Evolutionary conservation across 2,113 vertebrate species (phyloP).

Genomic region (Chinchilla lanigera): DNA sequence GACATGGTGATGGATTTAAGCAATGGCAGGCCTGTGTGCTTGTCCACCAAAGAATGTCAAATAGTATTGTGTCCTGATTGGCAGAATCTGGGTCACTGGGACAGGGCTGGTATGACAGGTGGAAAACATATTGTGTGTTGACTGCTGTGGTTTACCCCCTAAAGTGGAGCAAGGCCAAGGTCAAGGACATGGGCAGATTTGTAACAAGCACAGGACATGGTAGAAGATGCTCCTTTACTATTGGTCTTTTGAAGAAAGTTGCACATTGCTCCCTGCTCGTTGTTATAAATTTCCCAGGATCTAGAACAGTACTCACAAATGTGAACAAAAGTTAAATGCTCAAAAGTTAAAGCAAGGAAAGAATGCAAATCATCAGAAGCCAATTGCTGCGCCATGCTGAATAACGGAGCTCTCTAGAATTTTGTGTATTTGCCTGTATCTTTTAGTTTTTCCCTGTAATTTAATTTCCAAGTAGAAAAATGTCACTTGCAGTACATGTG

Average conservation of each 20-base stretch:
- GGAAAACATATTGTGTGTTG: neutral
- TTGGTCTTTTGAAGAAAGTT: neutral
- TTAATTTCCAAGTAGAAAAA: constrained; percentile 52
- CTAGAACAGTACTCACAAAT: neutral
- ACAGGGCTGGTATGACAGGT: constrained; percentile 43
- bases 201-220: neutral
- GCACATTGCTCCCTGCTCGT: neutral
- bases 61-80: neutral
- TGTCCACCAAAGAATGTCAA: constrained; percentile 16
- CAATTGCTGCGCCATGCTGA: neutral
- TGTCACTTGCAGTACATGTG: neutral
- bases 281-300: neutral
- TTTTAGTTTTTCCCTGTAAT: neutral
- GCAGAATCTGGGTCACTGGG: constrained; percentile 62
- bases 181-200: constrained; percentile 8
- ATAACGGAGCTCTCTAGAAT: neutral
- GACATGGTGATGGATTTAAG: neutral
- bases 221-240: neutral
- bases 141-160: constrained; percentile 16
- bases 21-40: neutral
- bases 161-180: constrained; percentile 24
- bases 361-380: neutral
- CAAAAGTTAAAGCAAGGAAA: neutral
- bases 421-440: neutral
- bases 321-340: neutral